Percentiles rank a stretch among this genome's conserved stretches.
Conservation (phyloP, 2,797 vertebrate genomes). For the Psittacula derbiana region DNA sequence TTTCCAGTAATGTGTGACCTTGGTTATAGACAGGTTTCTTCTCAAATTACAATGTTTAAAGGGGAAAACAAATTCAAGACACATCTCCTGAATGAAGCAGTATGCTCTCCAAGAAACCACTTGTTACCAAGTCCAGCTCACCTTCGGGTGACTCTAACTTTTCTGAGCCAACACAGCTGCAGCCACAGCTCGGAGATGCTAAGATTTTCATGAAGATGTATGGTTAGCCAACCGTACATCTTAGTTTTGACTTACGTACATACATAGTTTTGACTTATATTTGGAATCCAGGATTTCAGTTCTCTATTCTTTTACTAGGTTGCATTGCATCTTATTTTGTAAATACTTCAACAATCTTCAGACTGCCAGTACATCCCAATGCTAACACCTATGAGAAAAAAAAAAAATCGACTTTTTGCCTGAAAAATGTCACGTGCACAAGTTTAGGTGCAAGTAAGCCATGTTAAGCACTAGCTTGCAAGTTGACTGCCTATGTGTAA, state of each 20-base stretch:
- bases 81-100: not conserved
- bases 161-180: not conserved
- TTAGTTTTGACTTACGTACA: not conserved
- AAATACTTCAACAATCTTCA: not conserved
- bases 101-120: not conserved
- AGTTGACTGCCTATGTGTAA: not conserved
- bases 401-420: not conserved
- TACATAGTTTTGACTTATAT: not conserved
- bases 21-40: not conserved
- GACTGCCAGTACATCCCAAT: not conserved
- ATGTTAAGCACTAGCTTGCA: not conserved
- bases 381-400: not conserved
- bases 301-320: not conserved
- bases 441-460: not conserved
- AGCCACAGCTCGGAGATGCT: not conserved
- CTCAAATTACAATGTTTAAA: not conserved
- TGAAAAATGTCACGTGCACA: not conserved
- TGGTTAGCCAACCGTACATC: not conserved
- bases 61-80: rapidly evolving
- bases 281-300: not conserved
- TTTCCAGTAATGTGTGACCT: not conserved
- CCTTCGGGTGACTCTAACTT: not conserved
- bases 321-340: not conserved
- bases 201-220: rapidly evolving
- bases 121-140: not conserved